Base-by-base conservation (phyloP, 2,888 invertebrate species). In the Boloria euphrosyne region DNA sequence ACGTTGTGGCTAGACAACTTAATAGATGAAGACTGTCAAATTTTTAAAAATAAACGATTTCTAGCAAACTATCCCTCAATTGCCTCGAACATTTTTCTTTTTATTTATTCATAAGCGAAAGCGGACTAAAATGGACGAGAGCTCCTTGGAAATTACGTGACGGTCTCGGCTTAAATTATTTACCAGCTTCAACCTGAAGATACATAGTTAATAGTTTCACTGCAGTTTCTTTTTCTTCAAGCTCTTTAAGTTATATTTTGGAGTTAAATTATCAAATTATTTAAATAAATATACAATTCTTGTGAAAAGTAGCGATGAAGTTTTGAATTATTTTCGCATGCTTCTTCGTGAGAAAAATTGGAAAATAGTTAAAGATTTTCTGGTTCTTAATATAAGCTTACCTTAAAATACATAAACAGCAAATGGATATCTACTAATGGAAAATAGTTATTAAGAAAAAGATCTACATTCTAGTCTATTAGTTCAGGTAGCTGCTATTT, bases 91-190 rank as follows among this genome's bases (percentile, higher is more conserved):
- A 84, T 86, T 87, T 86, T 80, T 80, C 80, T 75, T 77, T 80
- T 90, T 83, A 89, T 79, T 89, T 89, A 90, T 90, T 89, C 87
- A 90, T 83, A 85, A 82, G 80, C 78, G 78, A 87, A 88, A 87
- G 85, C 82, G 84, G 80, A 80, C 84, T 83, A 87, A 89, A 87
- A 85, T 83, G 84, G 83, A 81, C 84, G 82, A 80, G 75, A 84
- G 85, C 83, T 81, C 82, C 86, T 85, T 80, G 86, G 86, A 89
- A 87, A 85, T 85, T 87, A 90, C 89, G 89, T 89, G 89, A 87
- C 88, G 82, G 81, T 81, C 80, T 82, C 77, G 80, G 77, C 73
- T 76, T 89, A 83, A 87, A 89, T 89, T 85, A 85, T 87, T 80
- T 82, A 90, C 82, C 78, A 77, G 76, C 76, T 76, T 73, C 73